Conservation (phyloP, 53 echinoderm and acorn worm genomes). For the Hippasteria phrygiana region DNA sequence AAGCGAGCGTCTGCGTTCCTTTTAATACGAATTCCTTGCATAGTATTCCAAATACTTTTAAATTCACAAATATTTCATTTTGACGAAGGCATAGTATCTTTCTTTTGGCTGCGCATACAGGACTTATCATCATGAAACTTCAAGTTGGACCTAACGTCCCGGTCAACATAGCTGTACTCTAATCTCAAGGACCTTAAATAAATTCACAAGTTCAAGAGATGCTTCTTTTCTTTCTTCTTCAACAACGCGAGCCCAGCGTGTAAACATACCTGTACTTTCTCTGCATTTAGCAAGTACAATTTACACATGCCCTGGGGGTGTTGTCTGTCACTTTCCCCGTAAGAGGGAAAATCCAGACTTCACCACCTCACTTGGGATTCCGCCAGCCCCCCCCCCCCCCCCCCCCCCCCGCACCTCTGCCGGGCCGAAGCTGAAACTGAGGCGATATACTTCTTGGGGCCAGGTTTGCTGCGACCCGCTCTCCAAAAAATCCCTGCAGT, state of each 20-base stretch:
- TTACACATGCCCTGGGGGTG: constrained; percentile 18
- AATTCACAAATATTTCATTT: no score
- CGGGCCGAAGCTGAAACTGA: background rate
- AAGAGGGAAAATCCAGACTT: constrained; percentile 27
- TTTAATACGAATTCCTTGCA: no score
- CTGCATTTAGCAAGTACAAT: constrained; percentile 23
- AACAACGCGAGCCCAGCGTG: background rate
- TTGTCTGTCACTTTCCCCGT: constrained; percentile 16
- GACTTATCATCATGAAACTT: background rate
- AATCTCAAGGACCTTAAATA: background rate
- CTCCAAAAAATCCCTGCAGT: background rate
- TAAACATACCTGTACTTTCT: constrained; percentile 32
- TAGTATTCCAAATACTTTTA: no score
- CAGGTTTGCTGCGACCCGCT: background rate
- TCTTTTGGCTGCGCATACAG: no score
- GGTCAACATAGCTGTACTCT: background rate
- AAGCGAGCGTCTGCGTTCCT: no score
- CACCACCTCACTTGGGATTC: background rate
- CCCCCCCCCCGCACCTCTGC: background rate
- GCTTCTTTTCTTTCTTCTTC: no score
- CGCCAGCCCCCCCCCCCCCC: background rate
- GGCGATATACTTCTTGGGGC: constrained; percentile 1
- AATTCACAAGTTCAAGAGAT: background rate
- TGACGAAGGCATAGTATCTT: no score
- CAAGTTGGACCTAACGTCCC: background rate